Percentiles rank a stretch among this genome's conserved stretches.
Conservation (phyloP, 1,140 invertebrate species). For the Trichonephila clavipes region DNA sequence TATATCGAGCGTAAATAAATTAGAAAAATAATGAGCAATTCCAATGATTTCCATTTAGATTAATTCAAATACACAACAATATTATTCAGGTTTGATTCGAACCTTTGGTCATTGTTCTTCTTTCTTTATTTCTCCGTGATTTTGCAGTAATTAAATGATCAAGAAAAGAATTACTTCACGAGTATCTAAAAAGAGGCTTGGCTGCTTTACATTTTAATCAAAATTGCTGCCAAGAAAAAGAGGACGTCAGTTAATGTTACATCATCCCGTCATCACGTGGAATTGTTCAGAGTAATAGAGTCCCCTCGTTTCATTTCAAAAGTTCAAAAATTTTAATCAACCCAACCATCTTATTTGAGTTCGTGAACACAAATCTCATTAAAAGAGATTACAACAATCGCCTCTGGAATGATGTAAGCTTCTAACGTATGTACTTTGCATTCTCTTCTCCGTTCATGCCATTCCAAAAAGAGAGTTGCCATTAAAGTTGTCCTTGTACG, state of each 20-base stretch:
- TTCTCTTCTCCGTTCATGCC: background rate
- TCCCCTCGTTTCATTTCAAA: background rate
- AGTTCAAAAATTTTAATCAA: constrained; percentile 19
- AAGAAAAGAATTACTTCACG: too few relatives aligned
- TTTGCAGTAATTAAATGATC: too few relatives aligned
- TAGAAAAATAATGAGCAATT: too few relatives aligned
- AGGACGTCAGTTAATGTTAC: background rate
- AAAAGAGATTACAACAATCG: background rate
- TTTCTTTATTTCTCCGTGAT: too few relatives aligned
- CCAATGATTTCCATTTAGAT: too few relatives aligned
- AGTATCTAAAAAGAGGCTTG: too few relatives aligned
- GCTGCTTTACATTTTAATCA: background rate
- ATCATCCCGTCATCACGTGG: background rate
- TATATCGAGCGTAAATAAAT: too few relatives aligned
- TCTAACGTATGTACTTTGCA: background rate
- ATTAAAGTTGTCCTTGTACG: background rate
- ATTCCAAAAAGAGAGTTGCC: background rate
- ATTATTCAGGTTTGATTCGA: too few relatives aligned
- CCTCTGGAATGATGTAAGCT: background rate
- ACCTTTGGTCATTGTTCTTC: too few relatives aligned
- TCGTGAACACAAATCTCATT: background rate
- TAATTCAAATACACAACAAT: too few relatives aligned
- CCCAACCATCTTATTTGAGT: background rate
- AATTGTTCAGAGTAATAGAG: background rate
- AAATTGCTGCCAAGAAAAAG: background rate